Percentiles rank a stretch among this genome's conserved stretches.
phyloP scores from a whole-genome alignment of 2,888 invertebrate genomes.

The Pterostichus niger region DNA sequence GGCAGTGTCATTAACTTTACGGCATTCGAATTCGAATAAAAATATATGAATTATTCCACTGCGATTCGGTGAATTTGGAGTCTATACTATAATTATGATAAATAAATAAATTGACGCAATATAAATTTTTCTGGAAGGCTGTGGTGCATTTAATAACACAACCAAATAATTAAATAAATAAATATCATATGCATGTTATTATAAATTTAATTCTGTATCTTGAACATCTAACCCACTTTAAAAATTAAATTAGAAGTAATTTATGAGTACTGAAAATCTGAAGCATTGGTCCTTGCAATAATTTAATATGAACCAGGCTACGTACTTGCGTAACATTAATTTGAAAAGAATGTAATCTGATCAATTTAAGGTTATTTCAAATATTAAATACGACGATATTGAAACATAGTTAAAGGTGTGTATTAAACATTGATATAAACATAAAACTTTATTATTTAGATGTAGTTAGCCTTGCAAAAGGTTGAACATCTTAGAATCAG shows the following conservation, averaged over 20 bases:
- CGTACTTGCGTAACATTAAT: constrained; percentile 10
- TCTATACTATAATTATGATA: too few species aligned
- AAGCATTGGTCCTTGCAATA: constrained; percentile 1
- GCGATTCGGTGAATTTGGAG: too few species aligned
- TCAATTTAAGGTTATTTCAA: constrained; percentile 26
- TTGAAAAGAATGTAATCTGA: background rate
- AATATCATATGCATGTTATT: too few species aligned
- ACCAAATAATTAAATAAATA: too few species aligned
- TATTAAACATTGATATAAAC: constrained; percentile 24
- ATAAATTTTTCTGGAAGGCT: too few species aligned
- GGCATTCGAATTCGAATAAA: too few species aligned
- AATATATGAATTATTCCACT: too few species aligned
- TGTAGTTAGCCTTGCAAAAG: constrained; percentile 24
- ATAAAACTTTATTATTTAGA: constrained; percentile 39
- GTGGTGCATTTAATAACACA: too few species aligned
- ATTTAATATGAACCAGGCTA: too few species aligned
- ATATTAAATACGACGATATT: constrained; percentile 6
- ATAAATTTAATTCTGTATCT: too few species aligned
- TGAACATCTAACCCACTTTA: background rate
- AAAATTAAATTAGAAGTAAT: background rate
- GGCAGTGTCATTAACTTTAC: too few species aligned
- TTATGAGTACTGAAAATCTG: constrained; percentile 15
- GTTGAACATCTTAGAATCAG: constrained; percentile 26
- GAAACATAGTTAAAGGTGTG: constrained; percentile 14
- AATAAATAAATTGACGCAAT: too few species aligned